Evolutionary conservation across 2,113 vertebrate genomes (phyloP), one percentile per base, ranked within the genome.

Genomic region (Girardinichthys multiradiatus): DNA sequence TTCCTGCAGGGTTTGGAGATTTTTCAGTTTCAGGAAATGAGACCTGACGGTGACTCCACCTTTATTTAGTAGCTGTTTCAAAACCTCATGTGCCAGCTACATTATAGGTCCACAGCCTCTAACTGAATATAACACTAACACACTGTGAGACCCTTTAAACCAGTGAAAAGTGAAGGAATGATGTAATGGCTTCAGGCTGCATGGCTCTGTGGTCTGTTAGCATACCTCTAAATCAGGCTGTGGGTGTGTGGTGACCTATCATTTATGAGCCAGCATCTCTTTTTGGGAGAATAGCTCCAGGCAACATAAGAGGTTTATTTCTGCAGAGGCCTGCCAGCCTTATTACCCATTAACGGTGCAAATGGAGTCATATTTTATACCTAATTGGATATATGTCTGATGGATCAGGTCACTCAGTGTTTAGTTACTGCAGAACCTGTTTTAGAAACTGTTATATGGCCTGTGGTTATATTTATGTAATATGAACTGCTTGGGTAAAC

Each of bases 211-310:
- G 78, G 78, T 81, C 85, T 77, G 62, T 76, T 74, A 81, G 57
- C 65, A 45, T 67, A 80, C 64, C 81, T 86, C 68, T 87, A 87
- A 90, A 90, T 90, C 87, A 86, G 33, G 58, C 74, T 68, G 68
- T 8, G 30, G 78, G 79, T 60, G 21, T 86, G 60, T 70, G 78
- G 72, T 76, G 81, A 76, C 82, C 80, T 69, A 78, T 76, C 82
- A 74, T 64, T 90, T 89, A 89, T 82, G 70, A 83, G 72, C 74
- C 76, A 63, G 73, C 26, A 9, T 74, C 72, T 80, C 80, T 82
- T 84, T 74, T 85, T 42, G 74, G 69, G 85, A 70, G 71, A 85
- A 77, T 33, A 29, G 76, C 86, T 85, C 62, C 68, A 70, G 83
- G 85, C 77, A 73, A 57, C 67, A 75, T 71, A 71, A 76, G 74